These are phyloP conservation scores for Lutraria rhynchaena DNA, from an alignment of 1,140 invertebrate genomes.

Conservation along the genomic window DNA sequence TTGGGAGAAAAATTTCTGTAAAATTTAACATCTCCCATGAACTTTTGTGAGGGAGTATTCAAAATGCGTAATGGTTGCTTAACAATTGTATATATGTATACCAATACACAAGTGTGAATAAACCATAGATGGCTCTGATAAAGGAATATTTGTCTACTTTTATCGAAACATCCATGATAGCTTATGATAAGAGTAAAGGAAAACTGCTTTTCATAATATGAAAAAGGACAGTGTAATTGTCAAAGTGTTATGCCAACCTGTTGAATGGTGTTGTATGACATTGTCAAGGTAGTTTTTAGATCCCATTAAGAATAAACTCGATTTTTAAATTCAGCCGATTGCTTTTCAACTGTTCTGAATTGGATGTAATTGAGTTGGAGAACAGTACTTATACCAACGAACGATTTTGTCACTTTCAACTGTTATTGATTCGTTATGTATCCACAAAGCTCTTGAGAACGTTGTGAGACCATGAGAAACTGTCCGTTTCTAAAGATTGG, in stretches of 20 bases:
- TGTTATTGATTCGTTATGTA: not conserved
- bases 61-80: too few species aligned
- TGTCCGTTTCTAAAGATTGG: slow-evolving; percentile 8
- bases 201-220: not conserved
- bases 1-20: too few species aligned
- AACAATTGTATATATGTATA: too few species aligned
- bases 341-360: slow-evolving; percentile 24
- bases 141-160: too few species aligned
- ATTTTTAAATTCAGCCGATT: not conserved
- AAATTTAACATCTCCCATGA: too few species aligned
- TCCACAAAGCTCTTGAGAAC: slow-evolving; percentile 23
- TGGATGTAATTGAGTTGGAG: slow-evolving; percentile 15
- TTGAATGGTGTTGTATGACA: too few species aligned
- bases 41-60: too few species aligned
- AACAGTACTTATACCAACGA: slow-evolving; percentile 5
- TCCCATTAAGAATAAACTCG: not conserved
- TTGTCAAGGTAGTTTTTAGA: not conserved
- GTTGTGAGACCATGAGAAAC: slow-evolving; percentile 31
- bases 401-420: not conserved
- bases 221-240: not conserved
- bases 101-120: too few species aligned
- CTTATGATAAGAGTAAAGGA: not conserved
- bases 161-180: too few species aligned
- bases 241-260: not conserved
- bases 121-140: too few species aligned